A percentile compares a stretch with the other conserved stretches of the same genome.
Conservation (phyloP, 2,888 invertebrate species). For the Entomobrya multifasciata region DNA sequence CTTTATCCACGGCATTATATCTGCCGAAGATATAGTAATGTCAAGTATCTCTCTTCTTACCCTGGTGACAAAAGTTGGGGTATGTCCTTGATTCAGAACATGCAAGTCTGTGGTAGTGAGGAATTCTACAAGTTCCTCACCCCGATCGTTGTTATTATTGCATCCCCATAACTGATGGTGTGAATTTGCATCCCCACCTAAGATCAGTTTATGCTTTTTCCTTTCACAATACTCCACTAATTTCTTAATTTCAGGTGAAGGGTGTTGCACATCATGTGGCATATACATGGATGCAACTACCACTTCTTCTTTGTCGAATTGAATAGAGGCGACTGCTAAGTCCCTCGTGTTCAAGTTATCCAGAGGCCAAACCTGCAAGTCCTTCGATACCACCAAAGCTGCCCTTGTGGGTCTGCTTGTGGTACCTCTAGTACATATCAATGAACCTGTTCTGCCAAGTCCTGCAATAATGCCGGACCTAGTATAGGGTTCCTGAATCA, state of each 20-base stretch:
- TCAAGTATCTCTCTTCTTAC: slow-evolving; percentile 64
- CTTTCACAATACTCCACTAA: too few relatives aligned
- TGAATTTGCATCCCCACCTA: slow-evolving; percentile 70
- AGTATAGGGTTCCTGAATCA: slow-evolving; percentile 40
- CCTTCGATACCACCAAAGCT: slow-evolving; percentile 16
- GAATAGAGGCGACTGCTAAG: slow-evolving; percentile 22
- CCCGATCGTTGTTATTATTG: slow-evolving; percentile 51
- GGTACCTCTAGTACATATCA: not conserved
- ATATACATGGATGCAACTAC: slow-evolving; percentile 67
- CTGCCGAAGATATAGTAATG: slow-evolving; percentile 40
- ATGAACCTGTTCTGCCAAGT: not conserved
- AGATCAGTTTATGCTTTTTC: too few relatives aligned
- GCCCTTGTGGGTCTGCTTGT: not conserved
- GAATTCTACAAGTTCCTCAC: slow-evolving; percentile 48
- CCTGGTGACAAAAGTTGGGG: slow-evolving; percentile 65
- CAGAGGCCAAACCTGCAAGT: slow-evolving; percentile 16
- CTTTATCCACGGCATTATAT: not conserved
- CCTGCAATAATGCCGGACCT: not conserved
- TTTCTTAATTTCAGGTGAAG: too few relatives aligned
- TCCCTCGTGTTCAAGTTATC: slow-evolving; percentile 39
- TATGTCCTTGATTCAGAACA: slow-evolving; percentile 59
- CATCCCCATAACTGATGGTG: slow-evolving; percentile 70
- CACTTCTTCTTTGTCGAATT: slow-evolving; percentile 12
- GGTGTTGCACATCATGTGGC: slow-evolving; percentile 50
- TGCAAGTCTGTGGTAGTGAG: slow-evolving; percentile 36